Conservation (phyloP, 2,113 vertebrate species). For the Ageneiosus marmoratus region DNA sequence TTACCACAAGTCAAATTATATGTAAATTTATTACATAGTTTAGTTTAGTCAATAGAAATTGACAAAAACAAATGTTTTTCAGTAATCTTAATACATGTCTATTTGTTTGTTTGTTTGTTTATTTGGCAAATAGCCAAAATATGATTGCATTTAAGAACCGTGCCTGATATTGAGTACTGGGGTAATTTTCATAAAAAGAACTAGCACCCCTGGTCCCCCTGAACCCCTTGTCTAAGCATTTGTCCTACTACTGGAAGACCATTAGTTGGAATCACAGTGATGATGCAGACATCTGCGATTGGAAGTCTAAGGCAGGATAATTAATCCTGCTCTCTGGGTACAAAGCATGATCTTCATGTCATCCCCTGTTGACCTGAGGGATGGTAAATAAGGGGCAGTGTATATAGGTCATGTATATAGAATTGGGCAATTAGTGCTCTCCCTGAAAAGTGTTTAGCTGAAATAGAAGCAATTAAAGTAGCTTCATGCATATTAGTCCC, state of each 20-base stretch:
- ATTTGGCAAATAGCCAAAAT: background rate
- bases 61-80: no score
- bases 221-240: background rate
- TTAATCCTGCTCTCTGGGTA: background rate
- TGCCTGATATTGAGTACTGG: background rate
- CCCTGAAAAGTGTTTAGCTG: background rate
- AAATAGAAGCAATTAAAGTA: conserved; percentile 16
- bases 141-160: background rate
- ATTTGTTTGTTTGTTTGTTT: background rate
- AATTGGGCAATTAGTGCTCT: background rate
- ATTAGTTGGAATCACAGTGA: conserved; percentile 4
- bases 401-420: background rate
- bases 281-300: background rate
- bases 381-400: conserved; percentile 6
- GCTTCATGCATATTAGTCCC: background rate
- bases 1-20: conserved; percentile 1
- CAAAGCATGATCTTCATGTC: background rate
- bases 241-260: background rate
- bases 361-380: background rate
- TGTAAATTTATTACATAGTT: background rate
- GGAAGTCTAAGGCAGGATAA: conserved; percentile 7
- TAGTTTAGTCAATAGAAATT: background rate
- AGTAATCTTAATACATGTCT: background rate
- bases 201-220: no score
- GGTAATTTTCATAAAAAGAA: background rate